Conservation (phyloP, 2,888 invertebrate species). For the Acanthosepion lycidas region DNA sequence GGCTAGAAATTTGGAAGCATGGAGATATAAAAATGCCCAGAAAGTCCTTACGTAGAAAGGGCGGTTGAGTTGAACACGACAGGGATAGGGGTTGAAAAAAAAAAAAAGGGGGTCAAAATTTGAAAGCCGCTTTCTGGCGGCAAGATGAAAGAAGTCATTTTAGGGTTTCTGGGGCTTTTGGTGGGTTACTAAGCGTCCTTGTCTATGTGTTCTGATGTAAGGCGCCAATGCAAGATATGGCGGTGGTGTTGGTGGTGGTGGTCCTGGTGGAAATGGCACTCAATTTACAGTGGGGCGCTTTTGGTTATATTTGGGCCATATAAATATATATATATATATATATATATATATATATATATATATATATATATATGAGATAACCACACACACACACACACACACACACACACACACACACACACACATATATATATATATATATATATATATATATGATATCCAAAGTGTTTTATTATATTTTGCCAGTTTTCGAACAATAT, state of each 20-base stretch:
- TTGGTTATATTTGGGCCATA: not conserved
- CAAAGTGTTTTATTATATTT: too few relatives aligned
- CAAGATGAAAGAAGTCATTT: not conserved
- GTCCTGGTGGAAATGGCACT: not conserved
- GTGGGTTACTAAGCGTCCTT: not conserved
- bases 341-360: not conserved
- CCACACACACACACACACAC: rapidly evolving
- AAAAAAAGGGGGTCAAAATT: not conserved
- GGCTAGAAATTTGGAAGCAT: not conserved
- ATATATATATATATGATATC: too few relatives aligned
- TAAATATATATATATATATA: not conserved
- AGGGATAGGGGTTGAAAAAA: not conserved
- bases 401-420: too few relatives aligned
- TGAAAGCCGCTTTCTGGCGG: not conserved
- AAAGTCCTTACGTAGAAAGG: not conserved
- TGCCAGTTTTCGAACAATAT: too few relatives aligned
- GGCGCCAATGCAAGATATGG: slow-evolving; percentile 14
- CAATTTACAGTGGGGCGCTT: not conserved
- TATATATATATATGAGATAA: not conserved
- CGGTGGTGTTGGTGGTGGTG: not conserved
- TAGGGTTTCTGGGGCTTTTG: slow-evolving; percentile 6
- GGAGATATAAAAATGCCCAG: not conserved
- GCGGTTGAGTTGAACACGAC: not conserved
- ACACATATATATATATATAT: too few relatives aligned
- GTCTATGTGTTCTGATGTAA: slow-evolving; percentile 15